Base-by-base conservation (phyloP, 1,140 invertebrate genomes). In the Psix sp. region DNA sequence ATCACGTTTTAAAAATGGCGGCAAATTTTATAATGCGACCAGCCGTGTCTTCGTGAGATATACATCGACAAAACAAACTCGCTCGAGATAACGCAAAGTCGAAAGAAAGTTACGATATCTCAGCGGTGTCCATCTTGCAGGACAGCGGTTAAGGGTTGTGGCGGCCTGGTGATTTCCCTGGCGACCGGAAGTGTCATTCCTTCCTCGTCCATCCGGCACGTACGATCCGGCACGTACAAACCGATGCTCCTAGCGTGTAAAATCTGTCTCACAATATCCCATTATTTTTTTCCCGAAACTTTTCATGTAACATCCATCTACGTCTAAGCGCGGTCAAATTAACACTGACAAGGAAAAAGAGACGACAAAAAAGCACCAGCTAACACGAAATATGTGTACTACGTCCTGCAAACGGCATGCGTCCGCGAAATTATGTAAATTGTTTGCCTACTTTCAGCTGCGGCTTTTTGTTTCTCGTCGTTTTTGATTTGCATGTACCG, bases 141-240 rank as follows among this genome's bases (percentile, higher is more conserved):
- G 67, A 74, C 63, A 68, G 68, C 57, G 75, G 75, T 77, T 73
- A 74, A 70, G 75, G 75, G 70, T 77, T 77, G 75, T 60, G 71
- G 75, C 63, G 62, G 51, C 62, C 66, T 73, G 65, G 62, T 77
- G 78, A 79, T 79, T 79, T 76, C 75, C 70, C 78, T 76, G 67
- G 76, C 71, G 76, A 76, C 74, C 76, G 76, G 68, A 79, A 76
- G 70, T 77, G 70, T 77, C 74, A 65, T 76, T 79, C 65, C 62
- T 35, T 71, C 66, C 66, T 74, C 65, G 60, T 71, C 70, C 65
- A 74, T 73, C 75, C 75, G 63, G 65, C 68, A 70, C 67, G 68
- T 76, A 76, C 63, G 60, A 66, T 67, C 71, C 71, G 39, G 72
- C 72, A 74, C 73, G 73, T 75, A 70, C 65, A 65, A 70, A 66